Evolutionary conservation across 2,888 invertebrate genomes (phyloP).

Genomic region (Ceriagrion tenellum): DNA sequence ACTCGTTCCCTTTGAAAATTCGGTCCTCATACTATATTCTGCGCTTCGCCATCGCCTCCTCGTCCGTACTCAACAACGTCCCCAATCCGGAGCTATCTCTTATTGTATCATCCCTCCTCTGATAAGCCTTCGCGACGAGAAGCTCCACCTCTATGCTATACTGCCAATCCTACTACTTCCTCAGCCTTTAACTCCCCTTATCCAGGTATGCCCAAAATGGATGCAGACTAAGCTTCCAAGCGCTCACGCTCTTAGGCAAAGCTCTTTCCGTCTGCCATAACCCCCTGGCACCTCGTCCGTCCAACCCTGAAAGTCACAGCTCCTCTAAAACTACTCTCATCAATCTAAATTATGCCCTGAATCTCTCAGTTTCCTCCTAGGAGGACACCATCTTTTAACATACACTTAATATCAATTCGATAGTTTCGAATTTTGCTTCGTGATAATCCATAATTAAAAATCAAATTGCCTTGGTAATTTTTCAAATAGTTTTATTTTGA

Average conservation of each 20-base stretch:
- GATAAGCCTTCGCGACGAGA: not conserved
- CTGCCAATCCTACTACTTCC: not conserved
- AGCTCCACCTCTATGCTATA: not conserved
- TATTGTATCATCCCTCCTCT: not conserved
- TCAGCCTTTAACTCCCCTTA: not conserved
- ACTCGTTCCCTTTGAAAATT: not conserved
- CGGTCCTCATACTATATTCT: not conserved
- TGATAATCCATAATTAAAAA: no score
- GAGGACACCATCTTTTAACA: not conserved
- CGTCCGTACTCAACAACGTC: not conserved
- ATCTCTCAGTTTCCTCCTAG: not conserved
- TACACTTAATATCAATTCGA: no score
- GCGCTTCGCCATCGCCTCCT: not conserved
- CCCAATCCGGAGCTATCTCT: not conserved
- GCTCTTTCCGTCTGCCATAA: not conserved
- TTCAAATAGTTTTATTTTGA: no score
- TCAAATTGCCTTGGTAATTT: no score
- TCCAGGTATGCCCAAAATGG: not conserved
- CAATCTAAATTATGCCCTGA: not conserved
- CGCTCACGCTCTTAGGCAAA: not conserved
- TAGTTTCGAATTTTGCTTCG: no score
- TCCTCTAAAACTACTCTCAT: not conserved
- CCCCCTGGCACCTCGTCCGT: not conserved
- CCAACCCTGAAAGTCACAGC: not conserved
- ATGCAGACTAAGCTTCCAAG: not conserved